A percentile compares a stretch with the other conserved stretches of the same genome.
Evolutionary conservation across 2,113 vertebrate genomes (phyloP).

Genomic region (Macquaria ambigua): DNA sequence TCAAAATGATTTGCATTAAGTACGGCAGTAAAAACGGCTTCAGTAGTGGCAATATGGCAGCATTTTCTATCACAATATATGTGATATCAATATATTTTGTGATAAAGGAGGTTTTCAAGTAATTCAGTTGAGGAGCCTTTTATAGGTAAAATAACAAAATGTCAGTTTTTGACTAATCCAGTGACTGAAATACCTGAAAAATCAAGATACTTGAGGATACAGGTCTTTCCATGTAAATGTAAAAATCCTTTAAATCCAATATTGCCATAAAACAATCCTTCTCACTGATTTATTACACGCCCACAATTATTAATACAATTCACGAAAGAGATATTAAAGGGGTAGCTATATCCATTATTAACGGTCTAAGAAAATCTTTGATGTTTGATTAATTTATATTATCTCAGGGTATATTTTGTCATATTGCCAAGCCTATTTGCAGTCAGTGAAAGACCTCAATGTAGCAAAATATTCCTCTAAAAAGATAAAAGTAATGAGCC

Average conservation of each 20-base stretch:
- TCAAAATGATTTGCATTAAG: background rate
- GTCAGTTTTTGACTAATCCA: background rate
- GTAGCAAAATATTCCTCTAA: too few relatives aligned
- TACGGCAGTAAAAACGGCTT: background rate
- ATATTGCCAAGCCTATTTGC: background rate
- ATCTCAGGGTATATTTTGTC: background rate
- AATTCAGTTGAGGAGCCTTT: background rate
- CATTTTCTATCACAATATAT: background rate
- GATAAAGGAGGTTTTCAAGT: background rate
- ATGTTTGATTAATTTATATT: background rate
- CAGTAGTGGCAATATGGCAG: background rate
- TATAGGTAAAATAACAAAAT: background rate
- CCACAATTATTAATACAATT: background rate
- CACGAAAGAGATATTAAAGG: background rate
- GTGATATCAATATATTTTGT: background rate
- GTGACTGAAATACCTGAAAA: background rate
- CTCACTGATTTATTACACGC: background rate
- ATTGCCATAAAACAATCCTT: background rate
- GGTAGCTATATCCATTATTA: background rate
- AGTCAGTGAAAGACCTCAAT: background rate
- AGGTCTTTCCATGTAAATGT: background rate
- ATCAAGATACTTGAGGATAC: background rate
- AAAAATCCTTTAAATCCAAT: background rate
- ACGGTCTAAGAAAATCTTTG: background rate
- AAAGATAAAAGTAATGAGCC: slow-evolving; percentile 12